Evolutionary conservation across 2,888 invertebrate genomes (phyloP).

Genomic region (Erebia palarica): DNA sequence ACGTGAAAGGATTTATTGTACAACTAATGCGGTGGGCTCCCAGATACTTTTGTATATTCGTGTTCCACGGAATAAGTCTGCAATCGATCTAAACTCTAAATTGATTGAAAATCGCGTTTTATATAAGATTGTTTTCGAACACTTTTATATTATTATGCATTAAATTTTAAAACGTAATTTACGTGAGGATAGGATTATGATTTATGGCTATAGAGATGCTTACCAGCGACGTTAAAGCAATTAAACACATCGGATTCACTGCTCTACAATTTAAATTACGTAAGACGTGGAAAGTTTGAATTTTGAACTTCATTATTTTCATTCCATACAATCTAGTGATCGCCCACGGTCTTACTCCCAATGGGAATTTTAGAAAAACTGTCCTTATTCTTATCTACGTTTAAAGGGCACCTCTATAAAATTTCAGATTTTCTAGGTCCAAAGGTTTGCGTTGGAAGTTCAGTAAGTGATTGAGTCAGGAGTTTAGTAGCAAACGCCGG

Average conservation of each 20-base stretch:
- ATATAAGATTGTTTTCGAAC: background rate
- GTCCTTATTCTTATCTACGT: too few species aligned
- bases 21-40: too few species aligned
- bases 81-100: background rate
- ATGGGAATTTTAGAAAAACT: too few species aligned
- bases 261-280: slow-evolving; percentile 17
- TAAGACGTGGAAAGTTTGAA: slow-evolving; percentile 7
- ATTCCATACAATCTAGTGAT: background rate
- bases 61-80: too few species aligned
- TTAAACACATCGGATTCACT: slow-evolving; percentile 14
- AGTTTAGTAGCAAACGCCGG: too few species aligned
- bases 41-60: too few species aligned
- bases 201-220: background rate
- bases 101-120: background rate
- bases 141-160: background rate
- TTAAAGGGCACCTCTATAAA: too few species aligned
- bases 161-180: slow-evolving; percentile 10
- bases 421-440: too few species aligned
- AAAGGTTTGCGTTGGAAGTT: too few species aligned
- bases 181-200: background rate
- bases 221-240: slow-evolving; percentile 10
- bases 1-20: too few species aligned
- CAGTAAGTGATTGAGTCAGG: too few species aligned
- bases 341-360: too few species aligned
- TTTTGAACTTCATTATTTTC: slow-evolving; percentile 7